phyloP scores from a whole-genome alignment of 2,797 vertebrate species.

The Pteronotus mesoamericanus region DNA sequence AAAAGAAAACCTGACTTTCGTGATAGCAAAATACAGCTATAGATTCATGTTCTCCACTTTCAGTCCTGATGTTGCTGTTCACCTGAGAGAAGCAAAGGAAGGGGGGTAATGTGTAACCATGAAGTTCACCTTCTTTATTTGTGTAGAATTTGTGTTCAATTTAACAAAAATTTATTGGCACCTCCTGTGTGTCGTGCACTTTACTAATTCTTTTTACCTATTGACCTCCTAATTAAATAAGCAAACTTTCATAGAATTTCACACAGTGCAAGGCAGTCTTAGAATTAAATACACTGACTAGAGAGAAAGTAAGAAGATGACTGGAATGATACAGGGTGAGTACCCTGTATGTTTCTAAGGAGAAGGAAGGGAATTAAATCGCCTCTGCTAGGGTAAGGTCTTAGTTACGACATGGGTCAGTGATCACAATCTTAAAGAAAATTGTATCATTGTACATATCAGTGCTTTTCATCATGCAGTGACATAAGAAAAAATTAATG shows the following conservation, averaged over 20 bases:
- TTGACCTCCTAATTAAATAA: background rate
- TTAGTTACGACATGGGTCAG: background rate
- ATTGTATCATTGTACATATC: background rate
- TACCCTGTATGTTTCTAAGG: background rate
- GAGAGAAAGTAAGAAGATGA: background rate
- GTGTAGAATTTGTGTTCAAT: background rate
- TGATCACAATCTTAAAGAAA: background rate
- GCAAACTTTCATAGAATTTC: background rate
- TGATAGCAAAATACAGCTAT: background rate
- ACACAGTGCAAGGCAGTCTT: background rate
- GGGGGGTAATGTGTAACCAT: background rate
- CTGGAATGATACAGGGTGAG: background rate
- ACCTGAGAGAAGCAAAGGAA: background rate
- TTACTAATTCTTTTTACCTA: background rate
- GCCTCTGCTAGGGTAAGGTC: background rate
- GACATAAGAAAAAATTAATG: slow-evolving; percentile 20
- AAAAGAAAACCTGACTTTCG: background rate
- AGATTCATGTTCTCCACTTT: background rate
- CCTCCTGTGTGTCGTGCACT: background rate
- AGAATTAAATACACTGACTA: background rate
- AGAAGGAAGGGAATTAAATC: background rate
- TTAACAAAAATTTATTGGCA: background rate
- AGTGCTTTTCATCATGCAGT: slow-evolving; percentile 23
- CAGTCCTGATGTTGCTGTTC: background rate
- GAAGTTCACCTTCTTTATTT: background rate